Evolutionary conservation across 2,113 vertebrate genomes (phyloP), one percentile per base, ranked within the genome.

Genomic region (Heteronetta atricapilla): DNA sequence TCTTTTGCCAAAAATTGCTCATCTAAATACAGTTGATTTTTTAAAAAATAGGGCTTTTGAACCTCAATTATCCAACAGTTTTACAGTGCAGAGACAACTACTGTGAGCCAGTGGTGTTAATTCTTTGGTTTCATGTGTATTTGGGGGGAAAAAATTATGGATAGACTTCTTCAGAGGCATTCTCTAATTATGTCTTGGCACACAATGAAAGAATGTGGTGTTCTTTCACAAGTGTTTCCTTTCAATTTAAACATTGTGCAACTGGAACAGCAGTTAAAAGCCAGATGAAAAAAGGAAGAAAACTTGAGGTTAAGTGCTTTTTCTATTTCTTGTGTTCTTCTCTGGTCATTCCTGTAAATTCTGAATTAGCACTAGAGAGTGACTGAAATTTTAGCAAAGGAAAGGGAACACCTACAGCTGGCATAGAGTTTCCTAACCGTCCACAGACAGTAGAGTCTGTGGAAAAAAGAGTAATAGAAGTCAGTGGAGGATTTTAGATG

Each of bases 191-290:
- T 70, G 69, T 87, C 59, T 67, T 89, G 88, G 91, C 94, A 82
- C 55, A 66, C 52, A 34, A 62, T 82, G 66, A 70, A 96, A 97
- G 95, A 95, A 96, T 95, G 80, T 10, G 53, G 80, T 89, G 53
- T 94, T 95, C 73, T 85, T 94, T 88, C 84, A 77, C 60, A 89
- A 96, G 87, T 80, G 70, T 77, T 88, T 95, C 83, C 93, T 74
- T 95, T 96, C 48, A 81, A 86, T 55, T 63, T 97, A 95, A 96
- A 89, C 63, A 31, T 97, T 96, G 88, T 90, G 93, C 93, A 97
- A 93, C 69, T 76, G 80, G 82, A 90, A 79, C 82, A 93, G 89
- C 89, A 56, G 87, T 96, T 96, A 74, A 85, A 96, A 90, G n/a
- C 8, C 76, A 73, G 83, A 79, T 93, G 55, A 13, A 33, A 53